phyloP scores from a whole-genome alignment of 2,797 vertebrate genomes.

The Tadarida brasiliensis region DNA sequence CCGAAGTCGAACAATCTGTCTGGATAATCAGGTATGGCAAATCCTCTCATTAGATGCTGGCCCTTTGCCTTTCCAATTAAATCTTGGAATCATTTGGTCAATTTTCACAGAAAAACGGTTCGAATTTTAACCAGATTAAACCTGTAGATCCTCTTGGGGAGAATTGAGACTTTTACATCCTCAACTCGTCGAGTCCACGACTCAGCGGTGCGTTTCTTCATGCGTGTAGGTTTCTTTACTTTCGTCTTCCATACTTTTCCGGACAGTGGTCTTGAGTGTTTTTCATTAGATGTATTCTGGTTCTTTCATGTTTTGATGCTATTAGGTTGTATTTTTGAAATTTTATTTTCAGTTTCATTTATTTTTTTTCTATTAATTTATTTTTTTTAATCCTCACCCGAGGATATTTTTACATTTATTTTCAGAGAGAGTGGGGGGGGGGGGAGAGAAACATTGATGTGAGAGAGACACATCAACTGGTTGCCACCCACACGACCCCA shows the following conservation, averaged over 20 bases:
- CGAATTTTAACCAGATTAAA: not conserved
- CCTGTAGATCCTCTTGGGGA: not conserved
- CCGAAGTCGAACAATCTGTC: not conserved
- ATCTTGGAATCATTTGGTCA: not conserved
- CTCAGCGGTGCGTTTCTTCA: not conserved
- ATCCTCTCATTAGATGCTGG: not conserved
- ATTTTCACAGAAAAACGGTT: not conserved
- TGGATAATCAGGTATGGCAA: not conserved
- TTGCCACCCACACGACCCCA: too few species aligned
- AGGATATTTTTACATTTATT: too few species aligned
- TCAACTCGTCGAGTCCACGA: not conserved
- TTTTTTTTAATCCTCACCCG: too few species aligned
- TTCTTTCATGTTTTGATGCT: constrained; percentile 10
- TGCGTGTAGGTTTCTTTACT: not conserved
- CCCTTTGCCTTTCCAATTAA: not conserved
- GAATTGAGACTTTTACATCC: not conserved
- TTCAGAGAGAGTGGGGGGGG: too few species aligned
- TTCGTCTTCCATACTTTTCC: not conserved
- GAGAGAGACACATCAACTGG: too few species aligned
- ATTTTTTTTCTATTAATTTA: too few species aligned
- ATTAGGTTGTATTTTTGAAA: not conserved
- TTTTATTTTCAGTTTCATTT: not conserved
- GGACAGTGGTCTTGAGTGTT: not conserved
- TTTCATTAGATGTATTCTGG: not conserved
- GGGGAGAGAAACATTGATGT: too few species aligned